phyloP scores from a whole-genome alignment of 2,113 vertebrate genomes.

The Camelus dromedarius region DNA sequence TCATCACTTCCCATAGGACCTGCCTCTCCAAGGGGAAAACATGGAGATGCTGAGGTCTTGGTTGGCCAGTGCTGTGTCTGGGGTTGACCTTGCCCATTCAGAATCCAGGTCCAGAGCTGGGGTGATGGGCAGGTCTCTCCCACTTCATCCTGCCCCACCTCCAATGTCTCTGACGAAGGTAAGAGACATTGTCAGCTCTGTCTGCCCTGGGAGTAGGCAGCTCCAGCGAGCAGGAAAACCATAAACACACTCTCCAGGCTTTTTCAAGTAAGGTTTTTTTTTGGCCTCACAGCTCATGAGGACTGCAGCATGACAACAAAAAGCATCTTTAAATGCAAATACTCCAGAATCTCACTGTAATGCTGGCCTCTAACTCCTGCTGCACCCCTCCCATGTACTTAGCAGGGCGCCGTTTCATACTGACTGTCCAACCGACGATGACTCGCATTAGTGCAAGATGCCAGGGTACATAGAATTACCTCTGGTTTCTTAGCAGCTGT shows the following conservation, averaged over 20 bases:
- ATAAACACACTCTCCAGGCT: conserved; percentile 63
- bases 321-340: conserved; percentile 28
- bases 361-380: background rate
- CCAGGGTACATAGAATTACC: background rate
- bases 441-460: background rate
- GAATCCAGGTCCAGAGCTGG: conserved; percentile 17
- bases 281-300: conserved; percentile 62
- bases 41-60: background rate
- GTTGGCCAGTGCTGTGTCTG: background rate
- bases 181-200: background rate
- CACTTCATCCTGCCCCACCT: background rate
- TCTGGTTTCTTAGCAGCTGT: background rate
- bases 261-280: conserved; percentile 67
- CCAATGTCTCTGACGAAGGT: background rate
- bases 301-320: conserved; percentile 49
- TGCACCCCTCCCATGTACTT: rapidly evolving
- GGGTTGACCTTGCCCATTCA: background rate
- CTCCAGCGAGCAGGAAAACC: background rate
- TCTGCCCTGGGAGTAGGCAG: background rate
- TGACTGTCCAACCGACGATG: rapidly evolving
- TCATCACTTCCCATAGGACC: background rate
- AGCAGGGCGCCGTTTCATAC: background rate
- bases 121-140: background rate
- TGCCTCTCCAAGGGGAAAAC: background rate
- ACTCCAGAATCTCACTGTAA: background rate